Evolutionary conservation across 1,140 invertebrate species (phyloP).

Genomic region (Phortica variegata): DNA sequence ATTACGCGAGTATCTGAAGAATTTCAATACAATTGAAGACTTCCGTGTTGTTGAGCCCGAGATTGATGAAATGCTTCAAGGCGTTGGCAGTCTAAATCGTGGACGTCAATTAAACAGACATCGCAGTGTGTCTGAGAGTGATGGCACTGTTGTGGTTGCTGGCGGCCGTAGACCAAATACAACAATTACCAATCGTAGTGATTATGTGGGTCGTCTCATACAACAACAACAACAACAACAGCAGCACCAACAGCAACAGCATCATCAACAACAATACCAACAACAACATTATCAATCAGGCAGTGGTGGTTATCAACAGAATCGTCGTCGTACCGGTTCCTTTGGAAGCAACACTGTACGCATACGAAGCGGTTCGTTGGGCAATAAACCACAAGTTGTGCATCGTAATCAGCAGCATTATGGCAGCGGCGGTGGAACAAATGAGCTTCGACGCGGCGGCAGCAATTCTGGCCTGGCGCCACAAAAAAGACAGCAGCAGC

Average conservation of each 20-base stretch:
- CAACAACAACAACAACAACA: slow-evolving; percentile 46
- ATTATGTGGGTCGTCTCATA: slow-evolving; percentile 47
- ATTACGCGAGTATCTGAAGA: slow-evolving; percentile 77
- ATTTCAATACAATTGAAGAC: slow-evolving; percentile 94
- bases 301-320: slow-evolving; percentile 28
- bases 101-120: slow-evolving; percentile 60
- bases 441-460: slow-evolving; percentile 43
- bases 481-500: slow-evolving; percentile 29
- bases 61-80: slow-evolving; percentile 62
- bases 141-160: slow-evolving; percentile 42
- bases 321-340: slow-evolving; percentile 50
- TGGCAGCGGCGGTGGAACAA: slow-evolving; percentile 29
- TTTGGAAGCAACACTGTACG: slow-evolving; percentile 58
- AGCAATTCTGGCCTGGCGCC: slow-evolving; percentile 44
- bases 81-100: slow-evolving; percentile 56
- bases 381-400: slow-evolving; percentile 49
- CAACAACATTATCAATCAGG: slow-evolving; percentile 25
- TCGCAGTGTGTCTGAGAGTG: slow-evolving; percentile 64
- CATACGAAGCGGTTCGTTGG: slow-evolving; percentile 51
- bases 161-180: slow-evolving; percentile 48
- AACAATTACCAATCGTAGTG: slow-evolving; percentile 53
- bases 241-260: slow-evolving; percentile 41
- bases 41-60: slow-evolving; percentile 78
- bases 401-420: slow-evolving; percentile 43
- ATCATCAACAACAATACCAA: slow-evolving; percentile 27